Evolutionary conservation across 2,113 vertebrate genomes (phyloP), one percentile per base, ranked within the genome.

Genomic region (Sinocyclocheilus maitianheensis): DNA sequence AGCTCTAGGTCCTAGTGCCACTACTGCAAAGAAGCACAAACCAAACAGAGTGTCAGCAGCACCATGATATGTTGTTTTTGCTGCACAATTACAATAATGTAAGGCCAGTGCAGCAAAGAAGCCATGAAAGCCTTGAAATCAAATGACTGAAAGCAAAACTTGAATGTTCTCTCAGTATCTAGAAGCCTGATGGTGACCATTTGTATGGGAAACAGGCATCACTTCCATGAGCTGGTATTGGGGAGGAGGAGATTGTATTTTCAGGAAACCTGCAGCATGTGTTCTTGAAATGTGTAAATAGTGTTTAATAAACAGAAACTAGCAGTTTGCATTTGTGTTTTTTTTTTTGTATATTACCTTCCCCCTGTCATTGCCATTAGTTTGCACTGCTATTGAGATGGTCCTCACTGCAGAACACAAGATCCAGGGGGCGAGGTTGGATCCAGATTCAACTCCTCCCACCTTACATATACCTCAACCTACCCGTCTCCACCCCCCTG

Each of bases 11-110:
- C 94, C 93, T 95, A 93, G 90, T 89, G 90, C 91, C 91, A 92
- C 88, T 55, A 93, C 93, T 94, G 93, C 94, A 93, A 87, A 94
- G 84, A 94, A 95, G 94, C 94, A 95, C 94, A 95, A 95, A 87
- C 94, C 94, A 95, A 95, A 95, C 93, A 91, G 72, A 91, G 93
- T 92, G 91, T 93, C 92, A 90, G 92, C 93, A 94, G 93, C 91
- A 91, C 89, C 90, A 92, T 20, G 3, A 60, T 86, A 92, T 89
- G 89, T 14, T 90, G 79, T 85, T 91, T 89, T 92, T 93, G 93
- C 95, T 94, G 94, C 94, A 95, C 93, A 94, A 93, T 94, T 93
- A 94, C 92, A 91, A 92, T 87, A 91, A 93, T 91, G 91, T 93
- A 93, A 92, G 91, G 58, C 79, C 67, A 78, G 93, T 60, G 77